Percentiles rank a stretch among this genome's conserved stretches.
Conservation (phyloP, 1,140 invertebrate genomes). For the Drosophila sturtevanti region DNA sequence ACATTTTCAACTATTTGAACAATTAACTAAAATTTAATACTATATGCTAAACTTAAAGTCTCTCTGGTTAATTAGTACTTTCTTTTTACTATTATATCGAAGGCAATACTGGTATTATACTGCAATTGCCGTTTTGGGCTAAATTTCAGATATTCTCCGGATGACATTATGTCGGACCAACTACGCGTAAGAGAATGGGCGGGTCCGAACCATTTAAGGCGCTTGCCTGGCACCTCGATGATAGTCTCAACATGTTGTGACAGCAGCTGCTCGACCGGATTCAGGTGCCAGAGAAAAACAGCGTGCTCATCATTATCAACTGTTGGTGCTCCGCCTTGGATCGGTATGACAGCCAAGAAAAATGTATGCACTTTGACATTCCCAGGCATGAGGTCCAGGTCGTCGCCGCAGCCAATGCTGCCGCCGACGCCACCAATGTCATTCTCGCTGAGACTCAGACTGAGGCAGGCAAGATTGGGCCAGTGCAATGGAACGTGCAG, state of each 20-base stretch:
- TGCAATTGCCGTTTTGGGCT: conserved; percentile 5
- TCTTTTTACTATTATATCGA: conserved; percentile 51
- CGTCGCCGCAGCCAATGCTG: no score
- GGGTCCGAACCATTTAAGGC: conserved; percentile 49
- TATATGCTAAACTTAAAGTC: conserved; percentile 18
- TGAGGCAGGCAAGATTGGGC: conserved; percentile 42
- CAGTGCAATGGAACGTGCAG: conserved; percentile 44
- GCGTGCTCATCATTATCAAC: conserved; percentile 25
- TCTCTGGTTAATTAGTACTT: conserved; percentile 26
- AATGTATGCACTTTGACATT: conserved; percentile 50
- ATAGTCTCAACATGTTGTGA: conserved; percentile 45
- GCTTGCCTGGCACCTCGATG: conserved; percentile 47
- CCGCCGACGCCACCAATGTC: background rate
- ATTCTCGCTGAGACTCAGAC: conserved; percentile 42
- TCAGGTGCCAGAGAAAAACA: conserved; percentile 57
- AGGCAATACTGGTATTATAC: conserved; percentile 5
- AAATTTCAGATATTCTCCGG: conserved; percentile 51
- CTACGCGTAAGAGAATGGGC: conserved; percentile 53
- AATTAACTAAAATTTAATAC: conserved; percentile 1
- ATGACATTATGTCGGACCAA: conserved; percentile 51
- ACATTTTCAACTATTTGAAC: background rate
- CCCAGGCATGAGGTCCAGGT: background rate
- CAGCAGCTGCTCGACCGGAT: conserved; percentile 11
- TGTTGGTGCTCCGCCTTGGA: conserved; percentile 12
- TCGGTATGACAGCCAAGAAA: conserved; percentile 57